Percentiles rank a stretch among this genome's conserved stretches.
phyloP scores from a whole-genome alignment of 2,888 invertebrate genomes.

The Hermodice carunculata region DNA sequence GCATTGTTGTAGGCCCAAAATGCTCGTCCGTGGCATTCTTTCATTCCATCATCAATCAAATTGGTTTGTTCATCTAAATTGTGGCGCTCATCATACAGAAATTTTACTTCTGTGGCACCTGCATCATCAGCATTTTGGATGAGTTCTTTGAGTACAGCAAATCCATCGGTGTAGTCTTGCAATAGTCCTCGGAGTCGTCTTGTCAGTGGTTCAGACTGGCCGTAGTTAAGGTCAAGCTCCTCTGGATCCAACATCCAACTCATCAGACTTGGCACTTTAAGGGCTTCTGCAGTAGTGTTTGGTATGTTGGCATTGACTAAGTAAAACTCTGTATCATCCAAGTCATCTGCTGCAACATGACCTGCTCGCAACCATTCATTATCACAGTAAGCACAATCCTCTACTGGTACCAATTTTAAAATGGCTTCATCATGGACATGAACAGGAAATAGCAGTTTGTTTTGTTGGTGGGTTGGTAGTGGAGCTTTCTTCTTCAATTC shows the following conservation, averaged over 20 bases:
- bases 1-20: constrained; percentile 59
- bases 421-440: not conserved
- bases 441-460: constrained; percentile 3
- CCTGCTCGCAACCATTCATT: constrained; percentile 41
- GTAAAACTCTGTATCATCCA: constrained; percentile 38
- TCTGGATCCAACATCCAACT: constrained; percentile 50
- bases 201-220: constrained; percentile 57
- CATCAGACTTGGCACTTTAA: constrained; percentile 51
- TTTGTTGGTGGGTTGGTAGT: not conserved
- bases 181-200: constrained; percentile 47
- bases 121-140: constrained; percentile 64
- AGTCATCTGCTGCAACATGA: constrained; percentile 32
- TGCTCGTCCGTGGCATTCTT: constrained; percentile 55
- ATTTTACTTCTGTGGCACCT: constrained; percentile 51
- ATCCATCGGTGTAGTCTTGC: constrained; percentile 57
- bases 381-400: constrained; percentile 44
- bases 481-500: too few species aligned
- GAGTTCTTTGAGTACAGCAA: constrained; percentile 59
- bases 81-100: constrained; percentile 55
- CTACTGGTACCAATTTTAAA: constrained; percentile 30
- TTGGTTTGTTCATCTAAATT: constrained; percentile 41
- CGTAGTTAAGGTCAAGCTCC: constrained; percentile 44
- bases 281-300: constrained; percentile 42
- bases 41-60: constrained; percentile 51
- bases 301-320: constrained; percentile 50